phyloP scores from a whole-genome alignment of 2,797 vertebrate species.

The Parauchenoglanis punctatus region DNA sequence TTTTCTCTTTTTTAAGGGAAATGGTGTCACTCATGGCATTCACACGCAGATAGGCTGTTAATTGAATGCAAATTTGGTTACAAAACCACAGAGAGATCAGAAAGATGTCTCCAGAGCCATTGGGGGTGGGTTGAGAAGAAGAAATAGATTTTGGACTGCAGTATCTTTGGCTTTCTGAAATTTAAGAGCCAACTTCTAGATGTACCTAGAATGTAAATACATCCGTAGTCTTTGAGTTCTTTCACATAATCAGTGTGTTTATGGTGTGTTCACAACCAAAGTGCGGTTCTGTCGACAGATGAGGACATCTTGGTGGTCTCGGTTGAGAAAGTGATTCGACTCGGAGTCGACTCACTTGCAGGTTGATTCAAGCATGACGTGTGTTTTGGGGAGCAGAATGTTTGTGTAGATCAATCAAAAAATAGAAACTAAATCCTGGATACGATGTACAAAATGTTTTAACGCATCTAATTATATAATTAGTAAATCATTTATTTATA shows the following conservation, averaged over 20 bases:
- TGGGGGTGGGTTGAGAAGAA: not conserved
- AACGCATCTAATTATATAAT: not conserved
- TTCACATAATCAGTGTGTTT: not conserved
- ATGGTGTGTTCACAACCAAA: not conserved
- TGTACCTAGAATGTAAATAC: not conserved
- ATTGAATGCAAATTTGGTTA: slow-evolving; percentile 21
- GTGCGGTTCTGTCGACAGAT: not conserved
- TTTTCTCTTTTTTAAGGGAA: not conserved
- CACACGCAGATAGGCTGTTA: not conserved
- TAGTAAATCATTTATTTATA: not conserved
- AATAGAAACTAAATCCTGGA: not conserved
- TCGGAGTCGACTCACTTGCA: not conserved
- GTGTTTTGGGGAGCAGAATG: not conserved
- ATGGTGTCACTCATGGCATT: not conserved
- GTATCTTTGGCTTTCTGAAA: not conserved
- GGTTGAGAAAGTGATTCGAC: not conserved
- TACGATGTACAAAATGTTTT: not conserved
- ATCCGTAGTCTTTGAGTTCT: not conserved
- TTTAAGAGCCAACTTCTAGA: not conserved
- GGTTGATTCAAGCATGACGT: not conserved
- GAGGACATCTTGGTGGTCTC: not conserved
- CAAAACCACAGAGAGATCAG: slow-evolving; percentile 8
- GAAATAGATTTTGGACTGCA: not conserved
- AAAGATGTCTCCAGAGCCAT: not conserved
- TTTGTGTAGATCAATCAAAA: not conserved